Evolutionary conservation across 2,888 invertebrate genomes (phyloP), one percentile per base, ranked within the genome.

Genomic region (Eulithis testata): DNA sequence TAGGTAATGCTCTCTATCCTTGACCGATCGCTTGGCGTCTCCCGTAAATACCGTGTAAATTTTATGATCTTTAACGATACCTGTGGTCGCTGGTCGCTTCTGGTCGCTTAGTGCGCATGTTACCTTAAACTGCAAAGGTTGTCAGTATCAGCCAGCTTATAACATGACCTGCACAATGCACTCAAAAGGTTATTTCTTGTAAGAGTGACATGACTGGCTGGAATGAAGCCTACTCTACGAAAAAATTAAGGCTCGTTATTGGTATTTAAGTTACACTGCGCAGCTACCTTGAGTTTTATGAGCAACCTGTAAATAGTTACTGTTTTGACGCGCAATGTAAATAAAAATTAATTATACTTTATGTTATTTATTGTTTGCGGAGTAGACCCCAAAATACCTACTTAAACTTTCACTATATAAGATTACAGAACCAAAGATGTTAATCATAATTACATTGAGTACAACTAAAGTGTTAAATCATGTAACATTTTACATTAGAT

Each of bases 341-440:
- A 7, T 40, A 4, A 40, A 40, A 40, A 8, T 9, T 37, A 5
- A 8, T 7, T 37, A 37, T 21, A 21, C 21, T 1, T 1, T 21
- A 21, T 21, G 21, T 21, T 21, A 21, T 21, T 21, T 31, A 31
- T 31, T 0, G 3, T 40, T 40, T 40, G 40, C 8, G 40, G 40
- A 40, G 37, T 37, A 37, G 8, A 40, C 9, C 40, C 2, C 8
- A 8, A 11, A 9, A 27, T 21, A 50, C 21, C 21, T 21, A 21
- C 21, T 21, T 21, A 21, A 21, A 21, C 53, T 53, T 53, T 53
- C 53, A 11, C 53, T 40, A 37, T 8, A 52, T 37, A 14, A 53
- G 14, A 37, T 53, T 37, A 53, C 9, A 14, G 14, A 53, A 37
- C 14, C 14, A 37, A 53, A 52, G 37, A 37, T 52, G 52, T 37